These are phyloP conservation scores for Taxidea taxus DNA, from an alignment of 2,113 vertebrate species.

Conservation along the genomic window DNA sequence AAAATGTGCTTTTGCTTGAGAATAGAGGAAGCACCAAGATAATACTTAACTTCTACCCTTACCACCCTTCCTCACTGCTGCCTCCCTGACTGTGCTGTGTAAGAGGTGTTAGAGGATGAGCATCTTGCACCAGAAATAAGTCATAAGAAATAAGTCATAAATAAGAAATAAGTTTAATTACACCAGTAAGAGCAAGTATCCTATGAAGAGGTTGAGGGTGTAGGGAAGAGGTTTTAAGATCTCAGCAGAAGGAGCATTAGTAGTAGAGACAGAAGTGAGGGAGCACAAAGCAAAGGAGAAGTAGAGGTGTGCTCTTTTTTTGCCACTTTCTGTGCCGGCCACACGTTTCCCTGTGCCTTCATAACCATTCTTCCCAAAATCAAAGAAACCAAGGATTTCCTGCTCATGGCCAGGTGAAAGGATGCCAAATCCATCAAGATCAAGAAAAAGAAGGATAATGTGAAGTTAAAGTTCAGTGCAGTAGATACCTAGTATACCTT, in stretches of 20 bases:
- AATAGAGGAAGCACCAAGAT: not conserved
- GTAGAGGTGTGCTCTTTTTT: not conserved
- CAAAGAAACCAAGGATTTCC: not conserved
- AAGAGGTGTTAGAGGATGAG: not conserved
- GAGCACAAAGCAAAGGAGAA: not conserved
- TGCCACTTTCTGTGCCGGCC: not conserved
- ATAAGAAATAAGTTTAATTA: too few species aligned
- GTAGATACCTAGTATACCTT: not conserved
- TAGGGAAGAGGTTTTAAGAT: not conserved
- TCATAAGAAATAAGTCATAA: not conserved
- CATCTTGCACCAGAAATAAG: not conserved
- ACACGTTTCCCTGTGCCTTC: too few species aligned
- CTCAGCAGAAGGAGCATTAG: not conserved
- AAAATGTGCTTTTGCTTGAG: not conserved
- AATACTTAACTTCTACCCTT: not conserved
- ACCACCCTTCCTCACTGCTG: not conserved
- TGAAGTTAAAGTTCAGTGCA: not conserved
- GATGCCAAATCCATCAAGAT: not conserved
- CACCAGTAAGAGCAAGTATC: not conserved
- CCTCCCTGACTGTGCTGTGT: not conserved
- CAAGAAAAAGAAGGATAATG: not conserved
- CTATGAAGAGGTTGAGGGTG: not conserved
- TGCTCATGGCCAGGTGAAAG: not conserved
- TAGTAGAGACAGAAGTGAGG: not conserved
- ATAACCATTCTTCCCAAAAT: not conserved